Evolutionary conservation across 92 coral and sea anemone species (phyloP).

Genomic region (Epizoanthus ramosus): DNA sequence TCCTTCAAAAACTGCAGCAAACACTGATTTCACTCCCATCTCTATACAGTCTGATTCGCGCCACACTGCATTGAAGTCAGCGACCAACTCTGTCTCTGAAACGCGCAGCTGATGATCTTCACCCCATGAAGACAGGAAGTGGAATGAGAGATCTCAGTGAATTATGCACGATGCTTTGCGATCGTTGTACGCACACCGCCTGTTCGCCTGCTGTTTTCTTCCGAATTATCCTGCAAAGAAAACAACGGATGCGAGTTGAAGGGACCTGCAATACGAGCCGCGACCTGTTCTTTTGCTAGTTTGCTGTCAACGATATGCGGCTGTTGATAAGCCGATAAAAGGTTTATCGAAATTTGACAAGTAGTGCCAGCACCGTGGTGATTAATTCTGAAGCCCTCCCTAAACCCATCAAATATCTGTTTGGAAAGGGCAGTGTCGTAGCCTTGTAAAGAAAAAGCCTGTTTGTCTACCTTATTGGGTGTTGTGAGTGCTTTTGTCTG

Average conservation of each 20-base stretch:
- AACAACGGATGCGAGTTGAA: slow-evolving; percentile 62
- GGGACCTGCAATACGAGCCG: slow-evolving; percentile 65
- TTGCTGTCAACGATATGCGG: slow-evolving; percentile 50
- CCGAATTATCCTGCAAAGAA: slow-evolving; percentile 59
- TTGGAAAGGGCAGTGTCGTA: slow-evolving; percentile 15
- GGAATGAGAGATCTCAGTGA: no score
- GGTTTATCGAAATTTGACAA: not conserved
- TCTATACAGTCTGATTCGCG: no score
- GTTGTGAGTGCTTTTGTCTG: slow-evolving; percentile 24
- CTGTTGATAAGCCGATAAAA: slow-evolving; percentile 30
- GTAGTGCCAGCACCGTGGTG: not conserved
- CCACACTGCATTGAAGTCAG: no score
- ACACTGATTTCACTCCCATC: no score
- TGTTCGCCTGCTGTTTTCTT: slow-evolving; percentile 64
- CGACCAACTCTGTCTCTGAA: no score
- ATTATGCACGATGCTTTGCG: no score
- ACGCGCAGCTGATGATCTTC: no score
- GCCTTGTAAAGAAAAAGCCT: slow-evolving; percentile 7
- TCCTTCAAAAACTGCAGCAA: no score
- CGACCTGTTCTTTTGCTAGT: slow-evolving; percentile 52
- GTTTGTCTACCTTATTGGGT: slow-evolving; percentile 33
- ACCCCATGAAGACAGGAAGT: no score
- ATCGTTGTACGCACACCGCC: no score
- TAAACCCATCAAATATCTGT: slow-evolving; percentile 33
- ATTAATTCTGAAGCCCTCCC: slow-evolving; percentile 37